phyloP scores from a whole-genome alignment of 2,888 invertebrate genomes.

The Thymelicus lineola region DNA sequence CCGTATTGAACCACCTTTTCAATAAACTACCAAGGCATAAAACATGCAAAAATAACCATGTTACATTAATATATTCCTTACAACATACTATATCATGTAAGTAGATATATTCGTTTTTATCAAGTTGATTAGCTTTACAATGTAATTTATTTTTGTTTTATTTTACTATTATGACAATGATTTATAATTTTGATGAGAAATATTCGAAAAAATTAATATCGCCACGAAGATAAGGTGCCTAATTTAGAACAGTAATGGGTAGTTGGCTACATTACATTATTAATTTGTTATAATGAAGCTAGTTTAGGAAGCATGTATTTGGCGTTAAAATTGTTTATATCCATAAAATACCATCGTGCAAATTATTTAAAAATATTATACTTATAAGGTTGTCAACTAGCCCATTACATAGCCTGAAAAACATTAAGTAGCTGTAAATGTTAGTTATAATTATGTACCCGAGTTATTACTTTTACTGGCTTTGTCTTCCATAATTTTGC shows the following conservation, averaged over 20 bases:
- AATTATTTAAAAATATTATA: neutral
- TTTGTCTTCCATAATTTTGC: conserved; percentile 7
- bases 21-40: conserved; percentile 3
- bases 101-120: conserved; percentile 7
- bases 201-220: conserved; percentile 1
- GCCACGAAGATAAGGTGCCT: conserved; percentile 12
- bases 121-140: conserved; percentile 25
- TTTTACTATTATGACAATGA: conserved; percentile 15
- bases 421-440: neutral
- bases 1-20: conserved; percentile 21
- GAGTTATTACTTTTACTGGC: neutral
- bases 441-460: neutral
- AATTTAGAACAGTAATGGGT: neutral
- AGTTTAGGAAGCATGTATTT: too few relatives aligned
- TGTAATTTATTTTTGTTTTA: conserved; percentile 34
- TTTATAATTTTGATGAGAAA: neutral
- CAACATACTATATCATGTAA: conserved; percentile 15
- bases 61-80: conserved; percentile 17
- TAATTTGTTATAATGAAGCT: too few relatives aligned
- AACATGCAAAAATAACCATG: conserved; percentile 18
- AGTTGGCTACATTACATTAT: neutral
- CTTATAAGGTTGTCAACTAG: neutral
- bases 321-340: too few relatives aligned
- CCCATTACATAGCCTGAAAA: conserved; percentile 1
- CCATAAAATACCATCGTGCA: too few relatives aligned